phyloP scores from a whole-genome alignment of 2,113 vertebrate species.

The Dicrurus megarhynchus region DNA sequence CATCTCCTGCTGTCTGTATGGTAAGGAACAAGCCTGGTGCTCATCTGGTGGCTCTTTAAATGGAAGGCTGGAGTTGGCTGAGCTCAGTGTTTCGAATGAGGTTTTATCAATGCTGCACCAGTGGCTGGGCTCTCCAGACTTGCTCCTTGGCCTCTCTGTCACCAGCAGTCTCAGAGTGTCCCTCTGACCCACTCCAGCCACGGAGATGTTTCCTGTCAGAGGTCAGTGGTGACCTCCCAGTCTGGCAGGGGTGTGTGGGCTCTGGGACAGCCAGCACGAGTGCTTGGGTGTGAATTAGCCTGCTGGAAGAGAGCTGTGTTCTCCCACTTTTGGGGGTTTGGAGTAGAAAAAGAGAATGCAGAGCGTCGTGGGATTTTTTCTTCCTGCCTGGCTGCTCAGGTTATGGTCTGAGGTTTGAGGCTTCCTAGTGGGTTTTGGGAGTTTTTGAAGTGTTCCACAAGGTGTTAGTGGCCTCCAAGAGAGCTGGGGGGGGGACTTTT shows the following conservation, averaged over 20 bases:
- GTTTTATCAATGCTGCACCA: background rate
- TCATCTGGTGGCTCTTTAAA: background rate
- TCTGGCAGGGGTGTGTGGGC: fast-evolving
- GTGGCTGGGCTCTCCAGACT: background rate
- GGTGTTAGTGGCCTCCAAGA: background rate
- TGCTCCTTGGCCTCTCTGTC: background rate
- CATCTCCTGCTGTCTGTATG: background rate
- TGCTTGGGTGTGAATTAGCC: fast-evolving
- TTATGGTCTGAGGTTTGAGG: background rate
- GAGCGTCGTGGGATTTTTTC: background rate
- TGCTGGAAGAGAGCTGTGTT: background rate
- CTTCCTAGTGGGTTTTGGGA: background rate
- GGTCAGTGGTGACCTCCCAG: background rate
- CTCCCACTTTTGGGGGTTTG: fast-evolving
- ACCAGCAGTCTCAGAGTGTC: background rate
- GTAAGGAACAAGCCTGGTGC: background rate
- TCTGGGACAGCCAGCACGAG: fast-evolving
- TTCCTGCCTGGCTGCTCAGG: background rate
- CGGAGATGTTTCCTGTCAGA: background rate
- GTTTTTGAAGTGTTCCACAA: background rate
- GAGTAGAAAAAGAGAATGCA: background rate
- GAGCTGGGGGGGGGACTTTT: background rate
- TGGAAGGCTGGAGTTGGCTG: background rate
- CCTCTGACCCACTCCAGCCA: background rate
- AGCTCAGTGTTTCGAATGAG: background rate